Conservation (phyloP, 64 coral and sea anemone genomes). For the Porites lutea region DNA sequence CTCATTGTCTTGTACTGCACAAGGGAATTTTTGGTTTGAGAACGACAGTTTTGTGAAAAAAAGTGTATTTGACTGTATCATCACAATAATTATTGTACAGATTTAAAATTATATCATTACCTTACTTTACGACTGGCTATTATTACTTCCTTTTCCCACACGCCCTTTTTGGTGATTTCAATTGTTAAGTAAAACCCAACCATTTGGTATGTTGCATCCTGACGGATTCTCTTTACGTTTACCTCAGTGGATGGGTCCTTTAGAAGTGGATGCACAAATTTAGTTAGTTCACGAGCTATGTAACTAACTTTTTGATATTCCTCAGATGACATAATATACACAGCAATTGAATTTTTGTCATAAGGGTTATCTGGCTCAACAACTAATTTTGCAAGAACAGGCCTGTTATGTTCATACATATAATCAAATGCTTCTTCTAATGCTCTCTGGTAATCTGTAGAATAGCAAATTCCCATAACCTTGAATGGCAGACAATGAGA, state of each 20-base stretch:
- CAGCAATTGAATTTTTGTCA: slow-evolving; percentile 69
- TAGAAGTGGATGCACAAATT: slow-evolving; percentile 66
- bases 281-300: slow-evolving; percentile 75
- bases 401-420: slow-evolving; percentile 44
- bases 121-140: slow-evolving; percentile 46
- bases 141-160: slow-evolving; percentile 47
- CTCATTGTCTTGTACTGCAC: too few species aligned
- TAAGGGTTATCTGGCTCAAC: slow-evolving; percentile 59
- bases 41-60: too few species aligned
- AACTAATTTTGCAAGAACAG: slow-evolving; percentile 47
- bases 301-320: slow-evolving; percentile 67
- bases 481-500: slow-evolving; percentile 20
- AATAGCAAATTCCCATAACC: slow-evolving; percentile 50
- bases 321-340: slow-evolving; percentile 14
- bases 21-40: too few species aligned
- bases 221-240: slow-evolving; percentile 56
- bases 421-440: slow-evolving; percentile 37
- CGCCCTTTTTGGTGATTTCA: slow-evolving; percentile 54
- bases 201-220: slow-evolving; percentile 38
- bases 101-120: background rate
- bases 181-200: slow-evolving; percentile 82
- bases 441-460: background rate
- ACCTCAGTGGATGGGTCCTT: slow-evolving; percentile 12
- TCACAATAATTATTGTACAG: too few species aligned
- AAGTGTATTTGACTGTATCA: too few species aligned